Base-by-base conservation (phyloP, 2,888 invertebrate genomes). In the Synergus japonicus region DNA sequence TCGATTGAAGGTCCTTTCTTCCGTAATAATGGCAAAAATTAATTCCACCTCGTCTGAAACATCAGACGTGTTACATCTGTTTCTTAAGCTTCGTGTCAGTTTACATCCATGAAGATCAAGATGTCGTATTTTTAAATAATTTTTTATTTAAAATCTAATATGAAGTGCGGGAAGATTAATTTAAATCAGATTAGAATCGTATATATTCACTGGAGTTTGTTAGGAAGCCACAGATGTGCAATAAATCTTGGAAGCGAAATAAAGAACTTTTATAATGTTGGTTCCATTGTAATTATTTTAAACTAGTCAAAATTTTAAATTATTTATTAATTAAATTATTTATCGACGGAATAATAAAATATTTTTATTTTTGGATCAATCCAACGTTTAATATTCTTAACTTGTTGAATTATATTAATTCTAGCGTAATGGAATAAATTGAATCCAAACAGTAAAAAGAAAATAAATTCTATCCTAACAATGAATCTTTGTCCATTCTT, bases 41-140 rank as follows among this genome's bases (percentile, higher is more conserved):
- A 10, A 10, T 22, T 4, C 18, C 9, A 60, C 10, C 60, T 60
- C 9, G 60, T 60, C 60, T 60, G 22, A 12, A 54, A 63, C 63
- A 29, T 18, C 2, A 49, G 37, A 54, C 4, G 15, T 49, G 12
- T 15, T 73, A 15, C 10, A 9, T 73, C 37, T 29, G n/a, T 37
- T 54, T 4, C n/a, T n/a, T 73, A 73, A 73, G 73, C 73, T 73
- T 41, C 49, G 49, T n/a, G 22, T 73, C 73, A 29, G 49, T 49
- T 73, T 73, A n/a, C 73, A 73, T 49, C 9, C 15, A 37, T 54
- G 41, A 43, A 43, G 43, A 66, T 18, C 41, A 18, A 58, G 58
- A 58, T 58, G 18, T 58, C 54, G n/a, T 58, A 58, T 58, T 18
- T 58, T 58, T 18, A n/a, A 58, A 18, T 58, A n/a, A 8, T 65